Evolutionary conservation across 2,797 vertebrate genomes (phyloP), one percentile per base, ranked within the genome.

Genomic region (Melopsittacus undulatus): DNA sequence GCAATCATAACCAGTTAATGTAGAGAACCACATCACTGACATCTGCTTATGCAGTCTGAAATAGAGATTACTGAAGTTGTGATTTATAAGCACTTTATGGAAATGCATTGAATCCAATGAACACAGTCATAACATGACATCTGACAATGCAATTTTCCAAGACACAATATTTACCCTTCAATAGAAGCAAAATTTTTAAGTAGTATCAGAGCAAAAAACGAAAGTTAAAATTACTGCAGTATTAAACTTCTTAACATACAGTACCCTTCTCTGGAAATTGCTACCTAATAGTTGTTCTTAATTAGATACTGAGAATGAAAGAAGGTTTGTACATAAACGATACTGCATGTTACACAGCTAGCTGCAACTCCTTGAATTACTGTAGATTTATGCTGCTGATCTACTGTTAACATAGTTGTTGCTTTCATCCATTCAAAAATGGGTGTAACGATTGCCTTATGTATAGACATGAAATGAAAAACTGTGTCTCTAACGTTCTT

Each of bases 21-120:
- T 90, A 96, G 85, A 93, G 95, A 97, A 97, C 93, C 90, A 93
- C 73, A 89, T 92, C 92, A 94, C 79, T 91, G 89, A 67, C 88
- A 96, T 95, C 91, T 96, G 86, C 93, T 96, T 96, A 89, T 90
- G 87, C 72, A 88, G 93, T 95, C 74, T 95, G 84, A 97, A 97
- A 95, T 77, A 97, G 52, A 92, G 88, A 96, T 96, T 91, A 95
- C 38, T 87, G 67, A 92, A 92, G 75, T 2, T 93, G 72, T 95
- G 92, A 96, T 94, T 90, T 95, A 95, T 61, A 96, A 90, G 86
- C 57, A 95, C 54, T 97, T 91, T 86, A 85, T 69, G 45, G 66
- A 94, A 61, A 93, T 89, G 78, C n/a, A 83, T 23, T 85, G 78
- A 93, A 83, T 90, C 11, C 61, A 77, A 75, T 92, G 94, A 92